Percentiles rank a stretch among this genome's conserved stretches.
Conservation (phyloP, 1,140 invertebrate species). For the Lithobius niger region DNA sequence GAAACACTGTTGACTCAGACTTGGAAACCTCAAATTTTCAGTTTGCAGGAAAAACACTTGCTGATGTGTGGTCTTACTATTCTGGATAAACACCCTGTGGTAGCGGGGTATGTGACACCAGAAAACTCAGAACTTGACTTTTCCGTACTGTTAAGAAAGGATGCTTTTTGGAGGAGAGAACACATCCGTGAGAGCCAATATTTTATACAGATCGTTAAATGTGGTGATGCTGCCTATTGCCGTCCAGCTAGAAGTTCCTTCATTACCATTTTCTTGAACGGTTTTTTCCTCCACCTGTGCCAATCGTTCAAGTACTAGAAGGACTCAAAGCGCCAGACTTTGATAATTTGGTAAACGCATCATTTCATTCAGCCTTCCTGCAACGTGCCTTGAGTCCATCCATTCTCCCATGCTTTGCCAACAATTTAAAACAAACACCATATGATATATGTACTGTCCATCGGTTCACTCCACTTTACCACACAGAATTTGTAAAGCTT, state of each 20-base stretch:
- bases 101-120: conserved; percentile 23
- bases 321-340: too few species aligned
- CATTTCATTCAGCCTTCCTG: too few species aligned
- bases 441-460: too few species aligned
- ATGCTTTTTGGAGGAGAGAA: conserved; percentile 8
- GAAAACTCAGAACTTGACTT: not conserved
- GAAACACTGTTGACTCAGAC: conserved; percentile 26
- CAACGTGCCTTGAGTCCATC: too few species aligned
- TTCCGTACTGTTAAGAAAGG: conserved; percentile 12
- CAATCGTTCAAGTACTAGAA: not conserved
- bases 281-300: conserved; percentile 12
- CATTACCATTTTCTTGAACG: conserved; percentile 6
- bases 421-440: too few species aligned
- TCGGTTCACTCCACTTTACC: too few species aligned
- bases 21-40: conserved; percentile 28
- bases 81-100: conserved; percentile 21
- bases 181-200: conserved; percentile 18
- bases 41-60: conserved; percentile 23
- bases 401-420: too few species aligned
- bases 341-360: too few species aligned
- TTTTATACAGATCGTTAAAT: conserved; percentile 16
- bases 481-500: too few species aligned
- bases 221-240: conserved; percentile 11
- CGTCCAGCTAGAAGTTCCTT: conserved; percentile 1
- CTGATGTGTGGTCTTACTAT: conserved; percentile 22